phyloP scores from a whole-genome alignment of 2,797 vertebrate species.

The Spinus pinus region DNA sequence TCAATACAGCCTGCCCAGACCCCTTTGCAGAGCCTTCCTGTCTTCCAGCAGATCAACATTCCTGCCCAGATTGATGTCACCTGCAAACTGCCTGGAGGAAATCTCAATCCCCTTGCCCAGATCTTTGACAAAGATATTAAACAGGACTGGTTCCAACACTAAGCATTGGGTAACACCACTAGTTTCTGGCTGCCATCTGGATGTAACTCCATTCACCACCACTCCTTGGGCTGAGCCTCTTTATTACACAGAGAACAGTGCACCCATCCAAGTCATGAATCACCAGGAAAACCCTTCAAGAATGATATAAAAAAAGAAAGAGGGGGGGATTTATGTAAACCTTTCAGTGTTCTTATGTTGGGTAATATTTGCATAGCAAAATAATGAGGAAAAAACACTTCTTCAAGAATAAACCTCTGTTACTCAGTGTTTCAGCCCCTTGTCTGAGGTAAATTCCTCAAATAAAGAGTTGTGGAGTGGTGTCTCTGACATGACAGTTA shows the following conservation, averaged over 20 bases:
- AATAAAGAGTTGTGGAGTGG: constrained; percentile 14
- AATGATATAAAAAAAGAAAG: constrained; percentile 15
- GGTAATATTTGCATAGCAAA: neutral
- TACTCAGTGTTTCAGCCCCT: neutral
- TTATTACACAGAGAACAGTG: neutral
- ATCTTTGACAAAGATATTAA: neutral
- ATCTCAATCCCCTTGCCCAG: neutral
- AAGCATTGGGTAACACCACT: neutral
- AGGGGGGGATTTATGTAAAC: neutral
- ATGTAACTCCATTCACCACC: neutral
- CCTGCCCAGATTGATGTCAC: neutral
- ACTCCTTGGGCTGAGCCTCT: neutral
- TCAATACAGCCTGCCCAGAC: neutral
- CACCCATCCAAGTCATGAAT: neutral
- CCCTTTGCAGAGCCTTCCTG: neutral
- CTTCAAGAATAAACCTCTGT: constrained; percentile 32
- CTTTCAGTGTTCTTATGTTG: neutral
- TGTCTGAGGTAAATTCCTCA: constrained; percentile 21
- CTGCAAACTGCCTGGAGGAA: neutral
- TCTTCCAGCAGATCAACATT: neutral
- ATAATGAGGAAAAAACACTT: neutral
- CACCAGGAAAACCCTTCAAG: neutral
- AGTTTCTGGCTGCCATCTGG: neutral
- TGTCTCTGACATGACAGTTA: constrained; percentile 25
- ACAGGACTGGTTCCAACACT: neutral